These are phyloP conservation scores for Anthopleura xanthogrammica DNA, from an alignment of 92 coral and sea anemone genomes.

Conservation along the genomic window DNA sequence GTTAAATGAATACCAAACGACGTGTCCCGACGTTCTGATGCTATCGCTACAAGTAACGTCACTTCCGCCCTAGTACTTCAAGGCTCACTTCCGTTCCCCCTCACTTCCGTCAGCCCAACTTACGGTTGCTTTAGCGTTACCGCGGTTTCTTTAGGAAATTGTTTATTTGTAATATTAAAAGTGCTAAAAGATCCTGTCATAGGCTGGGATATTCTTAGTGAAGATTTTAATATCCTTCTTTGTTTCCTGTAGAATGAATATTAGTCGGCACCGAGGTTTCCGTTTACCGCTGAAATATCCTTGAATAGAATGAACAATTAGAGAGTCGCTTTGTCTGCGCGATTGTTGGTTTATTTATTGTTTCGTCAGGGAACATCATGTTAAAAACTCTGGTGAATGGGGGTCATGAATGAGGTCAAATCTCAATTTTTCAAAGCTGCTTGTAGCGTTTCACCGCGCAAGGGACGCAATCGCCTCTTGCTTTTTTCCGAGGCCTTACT, in stretches of 20 bases:
- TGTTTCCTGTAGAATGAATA: neutral
- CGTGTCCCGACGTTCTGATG: neutral
- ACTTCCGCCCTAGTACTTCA: neutral
- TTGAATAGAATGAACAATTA: too few relatives aligned
- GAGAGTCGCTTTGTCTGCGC: too few relatives aligned
- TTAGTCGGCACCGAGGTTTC: neutral
- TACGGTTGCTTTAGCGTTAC: neutral
- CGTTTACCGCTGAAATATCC: neutral
- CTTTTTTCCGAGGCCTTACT: too few relatives aligned
- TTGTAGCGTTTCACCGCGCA: too few relatives aligned
- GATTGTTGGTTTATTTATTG: too few relatives aligned
- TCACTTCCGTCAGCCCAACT: neutral
- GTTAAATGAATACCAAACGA: neutral
- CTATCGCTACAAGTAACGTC: neutral
- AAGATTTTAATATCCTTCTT: neutral
- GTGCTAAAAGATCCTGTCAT: neutral
- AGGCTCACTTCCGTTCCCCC: neutral
- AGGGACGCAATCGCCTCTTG: too few relatives aligned
- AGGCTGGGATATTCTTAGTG: neutral
- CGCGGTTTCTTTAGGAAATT: neutral
- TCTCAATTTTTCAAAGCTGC: too few relatives aligned
- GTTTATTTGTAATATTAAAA: neutral
- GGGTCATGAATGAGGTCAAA: too few relatives aligned
- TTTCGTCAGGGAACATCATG: too few relatives aligned
- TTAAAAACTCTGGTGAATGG: too few relatives aligned